A percentile compares a stretch with the other conserved stretches of the same genome.
phyloP scores from a whole-genome alignment of 2,888 invertebrate species.

The Acanthococcus lagerstroemiae region DNA sequence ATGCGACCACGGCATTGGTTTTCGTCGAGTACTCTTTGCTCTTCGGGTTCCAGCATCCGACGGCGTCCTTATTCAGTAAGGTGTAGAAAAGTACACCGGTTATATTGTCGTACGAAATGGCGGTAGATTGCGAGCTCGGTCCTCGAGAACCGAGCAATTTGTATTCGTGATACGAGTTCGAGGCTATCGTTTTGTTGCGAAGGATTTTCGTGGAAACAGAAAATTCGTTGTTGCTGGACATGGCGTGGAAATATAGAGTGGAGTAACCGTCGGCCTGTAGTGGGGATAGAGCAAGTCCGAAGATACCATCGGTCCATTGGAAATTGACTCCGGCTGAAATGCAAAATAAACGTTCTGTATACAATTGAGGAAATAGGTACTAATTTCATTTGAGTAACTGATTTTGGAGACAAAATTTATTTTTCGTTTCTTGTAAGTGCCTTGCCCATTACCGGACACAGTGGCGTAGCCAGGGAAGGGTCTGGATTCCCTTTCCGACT shows the following conservation, averaged over 20 bases:
- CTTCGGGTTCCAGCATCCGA: constrained; percentile 68
- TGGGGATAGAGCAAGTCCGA: constrained; percentile 61
- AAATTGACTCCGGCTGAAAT: constrained; percentile 54
- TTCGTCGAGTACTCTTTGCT: constrained; percentile 54
- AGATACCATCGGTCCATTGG: constrained; percentile 76
- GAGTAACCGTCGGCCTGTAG: constrained; percentile 43
- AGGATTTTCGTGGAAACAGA: constrained; percentile 61
- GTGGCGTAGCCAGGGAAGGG: too few relatives aligned
- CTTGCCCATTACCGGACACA: too few relatives aligned
- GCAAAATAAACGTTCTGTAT: too few relatives aligned
- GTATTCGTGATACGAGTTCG: constrained; percentile 59
- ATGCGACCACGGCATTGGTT: constrained; percentile 54
- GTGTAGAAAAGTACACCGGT: constrained; percentile 65
- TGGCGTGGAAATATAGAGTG: constrained; percentile 64
- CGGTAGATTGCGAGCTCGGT: constrained; percentile 59
- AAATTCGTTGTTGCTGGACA: constrained; percentile 72
- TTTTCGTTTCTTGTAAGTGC: too few relatives aligned
- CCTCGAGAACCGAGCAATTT: constrained; percentile 66
- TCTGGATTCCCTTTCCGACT: too few relatives aligned
- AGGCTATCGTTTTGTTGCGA: constrained; percentile 60
- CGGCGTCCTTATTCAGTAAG: constrained; percentile 62
- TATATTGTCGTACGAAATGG: constrained; percentile 58
- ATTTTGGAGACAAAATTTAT: too few relatives aligned
- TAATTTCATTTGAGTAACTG: too few relatives aligned
- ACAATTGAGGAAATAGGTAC: too few relatives aligned